A percentile compares a stretch with the other conserved stretches of the same genome.
These are phyloP conservation scores for Adelosebastes latens DNA, from an alignment of 2,797 vertebrate genomes.

Conservation along the genomic window DNA sequence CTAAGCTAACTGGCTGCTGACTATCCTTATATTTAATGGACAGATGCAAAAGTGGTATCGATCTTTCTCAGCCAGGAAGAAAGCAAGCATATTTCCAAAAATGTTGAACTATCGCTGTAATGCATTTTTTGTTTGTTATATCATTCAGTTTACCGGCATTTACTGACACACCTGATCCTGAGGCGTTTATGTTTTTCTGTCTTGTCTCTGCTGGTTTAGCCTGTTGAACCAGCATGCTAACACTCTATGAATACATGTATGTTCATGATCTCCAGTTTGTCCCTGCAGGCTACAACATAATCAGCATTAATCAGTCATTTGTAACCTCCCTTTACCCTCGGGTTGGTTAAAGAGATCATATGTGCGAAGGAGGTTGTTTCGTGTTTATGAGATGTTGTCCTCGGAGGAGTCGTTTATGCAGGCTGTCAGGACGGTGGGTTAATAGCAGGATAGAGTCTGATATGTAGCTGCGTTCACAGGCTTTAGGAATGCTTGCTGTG, in stretches of 20 bases:
- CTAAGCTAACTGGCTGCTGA: not conserved
- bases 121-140: conserved; percentile 4
- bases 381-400: conserved; percentile 32
- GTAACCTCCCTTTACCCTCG: not conserved
- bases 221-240: conserved; percentile 40
- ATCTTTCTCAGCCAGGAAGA: not conserved
- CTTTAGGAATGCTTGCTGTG: conserved; percentile 32
- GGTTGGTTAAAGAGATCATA: conserved; percentile 28
- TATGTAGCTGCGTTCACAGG: conserved; percentile 19
- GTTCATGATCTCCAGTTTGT: conserved; percentile 3
- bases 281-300: conserved; percentile 17
- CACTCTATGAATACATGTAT: not conserved
- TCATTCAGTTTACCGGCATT: conserved; percentile 1
- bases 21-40: not conserved
- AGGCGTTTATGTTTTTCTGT: conserved; percentile 27
- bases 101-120: not conserved
- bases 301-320: conserved; percentile 7
- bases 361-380: not conserved
- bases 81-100: not conserved
- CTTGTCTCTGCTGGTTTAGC: conserved; percentile 30
- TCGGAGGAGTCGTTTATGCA: conserved; percentile 18
- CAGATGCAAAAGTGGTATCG: not conserved
- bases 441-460: conserved; percentile 21
- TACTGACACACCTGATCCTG: conserved; percentile 15
- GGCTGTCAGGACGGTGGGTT: conserved; percentile 19